Conservation (phyloP, 2,797 vertebrate genomes). For the Pseudotriccus pelzelni region DNA sequence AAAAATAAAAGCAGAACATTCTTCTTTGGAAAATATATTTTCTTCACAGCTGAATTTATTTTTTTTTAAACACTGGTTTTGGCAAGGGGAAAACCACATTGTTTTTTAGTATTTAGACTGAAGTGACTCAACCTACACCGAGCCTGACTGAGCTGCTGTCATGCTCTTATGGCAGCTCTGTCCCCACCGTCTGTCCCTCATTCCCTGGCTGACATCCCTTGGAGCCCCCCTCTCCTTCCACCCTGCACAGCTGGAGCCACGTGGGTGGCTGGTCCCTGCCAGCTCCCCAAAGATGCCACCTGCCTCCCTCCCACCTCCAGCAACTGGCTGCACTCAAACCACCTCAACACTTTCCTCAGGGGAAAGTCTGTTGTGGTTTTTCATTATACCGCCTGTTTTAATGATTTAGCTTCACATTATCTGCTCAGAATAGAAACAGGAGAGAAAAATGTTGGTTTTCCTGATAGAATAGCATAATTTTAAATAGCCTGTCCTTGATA, state of each 20-base stretch:
- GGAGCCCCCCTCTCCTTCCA: background rate
- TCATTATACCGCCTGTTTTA: background rate
- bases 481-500: conserved; percentile 30
- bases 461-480: background rate
- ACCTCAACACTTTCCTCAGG: background rate
- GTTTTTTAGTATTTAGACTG: background rate
- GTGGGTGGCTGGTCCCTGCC: background rate
- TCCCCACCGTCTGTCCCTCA: background rate
- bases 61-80: background rate
- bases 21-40: background rate
- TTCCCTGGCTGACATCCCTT: fast-evolving
- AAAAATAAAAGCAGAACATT: background rate
- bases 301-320: background rate
- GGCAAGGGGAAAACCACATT: background rate
- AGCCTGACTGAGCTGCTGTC: background rate
- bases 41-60: background rate
- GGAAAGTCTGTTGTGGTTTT: background rate
- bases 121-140: background rate
- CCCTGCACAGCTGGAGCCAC: background rate
- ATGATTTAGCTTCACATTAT: background rate
- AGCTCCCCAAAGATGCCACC: background rate
- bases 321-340: background rate
- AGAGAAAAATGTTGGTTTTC: background rate
- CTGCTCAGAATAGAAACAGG: conserved; percentile 22
- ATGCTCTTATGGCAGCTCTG: background rate